A percentile compares a stretch with the other conserved stretches of the same genome.
Conservation (phyloP, 1,140 invertebrate genomes). For the Holcopasites calliopsidis region DNA sequence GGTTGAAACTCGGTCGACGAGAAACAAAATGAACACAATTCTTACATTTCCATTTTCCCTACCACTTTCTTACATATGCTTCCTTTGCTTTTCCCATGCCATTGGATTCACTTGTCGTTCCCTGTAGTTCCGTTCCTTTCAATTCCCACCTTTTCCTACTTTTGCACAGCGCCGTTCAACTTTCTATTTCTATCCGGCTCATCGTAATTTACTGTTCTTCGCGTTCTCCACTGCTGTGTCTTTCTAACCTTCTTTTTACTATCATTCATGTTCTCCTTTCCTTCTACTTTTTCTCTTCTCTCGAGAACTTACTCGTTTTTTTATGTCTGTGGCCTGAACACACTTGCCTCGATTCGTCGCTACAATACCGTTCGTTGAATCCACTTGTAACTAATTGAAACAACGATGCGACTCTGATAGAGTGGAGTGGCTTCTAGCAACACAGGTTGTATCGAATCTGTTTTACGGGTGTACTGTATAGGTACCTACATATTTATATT, state of each 20-base stretch:
- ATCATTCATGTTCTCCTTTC: neutral
- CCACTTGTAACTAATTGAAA: constrained; percentile 22
- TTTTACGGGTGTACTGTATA: neutral
- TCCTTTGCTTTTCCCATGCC: neutral
- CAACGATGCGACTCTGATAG: constrained; percentile 5
- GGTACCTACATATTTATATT: no score
- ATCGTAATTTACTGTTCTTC: neutral
- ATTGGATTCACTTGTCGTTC: no score
- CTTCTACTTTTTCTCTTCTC: neutral
- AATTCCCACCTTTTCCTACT: neutral
- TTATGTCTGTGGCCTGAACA: no score
- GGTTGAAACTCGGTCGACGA: constrained; percentile 13
- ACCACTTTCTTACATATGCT: neutral
- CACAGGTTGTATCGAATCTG: constrained; percentile 13
- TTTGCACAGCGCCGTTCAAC: no score
- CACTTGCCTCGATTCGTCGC: neutral
- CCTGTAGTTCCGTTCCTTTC: neutral
- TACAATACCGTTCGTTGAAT: constrained; percentile 8
- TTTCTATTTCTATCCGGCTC: no score
- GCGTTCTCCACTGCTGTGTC: neutral
- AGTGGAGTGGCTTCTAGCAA: neutral
- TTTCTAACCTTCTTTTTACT: neutral
- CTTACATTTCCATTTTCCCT: neutral
- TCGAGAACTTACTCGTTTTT: neutral
- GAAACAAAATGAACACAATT: neutral